phyloP scores from a whole-genome alignment of 2,113 vertebrate species.

The Tupaia chinensis region DNA sequence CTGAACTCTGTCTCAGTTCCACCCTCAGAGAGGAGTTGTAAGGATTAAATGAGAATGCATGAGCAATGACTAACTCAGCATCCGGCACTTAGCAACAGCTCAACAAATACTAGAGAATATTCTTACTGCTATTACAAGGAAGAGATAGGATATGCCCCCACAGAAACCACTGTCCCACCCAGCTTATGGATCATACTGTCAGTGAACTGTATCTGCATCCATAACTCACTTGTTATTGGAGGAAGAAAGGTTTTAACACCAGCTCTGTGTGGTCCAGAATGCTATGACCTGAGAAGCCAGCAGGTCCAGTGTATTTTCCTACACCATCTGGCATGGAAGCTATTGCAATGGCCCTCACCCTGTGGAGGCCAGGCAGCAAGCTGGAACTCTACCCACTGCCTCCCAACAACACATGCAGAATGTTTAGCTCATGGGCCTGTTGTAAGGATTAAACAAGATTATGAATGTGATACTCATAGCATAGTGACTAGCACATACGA shows the following conservation, averaged over 20 bases:
- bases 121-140: background rate
- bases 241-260: background rate
- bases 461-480: background rate
- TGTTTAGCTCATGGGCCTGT: background rate
- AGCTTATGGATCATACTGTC: background rate
- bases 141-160: background rate
- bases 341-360: accelerated
- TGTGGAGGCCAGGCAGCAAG: accelerated
- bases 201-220: background rate
- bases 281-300: background rate
- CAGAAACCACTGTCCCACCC: slow-evolving; percentile 1
- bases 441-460: background rate
- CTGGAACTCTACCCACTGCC: background rate
- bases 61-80: background rate
- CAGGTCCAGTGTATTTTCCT: background rate
- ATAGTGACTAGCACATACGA: too few species aligned
- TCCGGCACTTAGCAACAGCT: slow-evolving; percentile 34
- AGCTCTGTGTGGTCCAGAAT: background rate
- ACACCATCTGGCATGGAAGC: background rate
- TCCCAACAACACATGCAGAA: too few species aligned
- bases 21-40: background rate
- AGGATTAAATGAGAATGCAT: background rate
- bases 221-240: background rate
- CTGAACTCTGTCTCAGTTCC: background rate
- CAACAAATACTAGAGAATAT: slow-evolving; percentile 42